Conservation (phyloP, 64 coral and sea anemone species). For the Porites lutea region DNA sequence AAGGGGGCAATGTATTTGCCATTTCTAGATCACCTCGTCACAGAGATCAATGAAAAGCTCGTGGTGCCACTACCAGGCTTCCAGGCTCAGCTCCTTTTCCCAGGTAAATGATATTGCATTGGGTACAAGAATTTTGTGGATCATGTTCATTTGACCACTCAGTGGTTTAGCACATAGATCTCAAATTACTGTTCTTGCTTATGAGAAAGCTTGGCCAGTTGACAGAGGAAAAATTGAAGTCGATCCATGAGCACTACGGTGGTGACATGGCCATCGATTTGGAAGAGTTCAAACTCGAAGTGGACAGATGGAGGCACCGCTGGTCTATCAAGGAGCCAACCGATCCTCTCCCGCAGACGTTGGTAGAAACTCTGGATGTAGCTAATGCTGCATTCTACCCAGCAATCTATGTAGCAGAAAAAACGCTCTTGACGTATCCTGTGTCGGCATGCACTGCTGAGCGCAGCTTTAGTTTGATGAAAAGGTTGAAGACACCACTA, state of each 20-base stretch:
- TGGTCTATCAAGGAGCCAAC: conserved; percentile 64
- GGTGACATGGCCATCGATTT: conserved; percentile 66
- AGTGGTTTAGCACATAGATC: conserved; percentile 41
- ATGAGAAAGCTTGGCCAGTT: conserved; percentile 70
- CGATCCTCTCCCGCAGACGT: conserved; percentile 62
- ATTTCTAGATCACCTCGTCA: conserved; percentile 53
- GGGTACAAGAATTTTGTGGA: conserved; percentile 40
- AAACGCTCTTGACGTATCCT: conserved; percentile 62
- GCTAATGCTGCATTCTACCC: conserved; percentile 66
- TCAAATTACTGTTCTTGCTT: conserved; percentile 69
- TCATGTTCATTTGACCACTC: conserved; percentile 59
- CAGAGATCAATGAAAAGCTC: conserved; percentile 58
- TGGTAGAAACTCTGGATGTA: conserved; percentile 64
- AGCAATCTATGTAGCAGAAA: conserved; percentile 23
- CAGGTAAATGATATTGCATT: conserved; percentile 64
- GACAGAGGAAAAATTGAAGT: conserved; percentile 60
- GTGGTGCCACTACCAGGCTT: conserved; percentile 65
- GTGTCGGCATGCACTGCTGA: conserved; percentile 68
- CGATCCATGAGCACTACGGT: conserved; percentile 53
- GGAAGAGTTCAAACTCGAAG: conserved; percentile 39
- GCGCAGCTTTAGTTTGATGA: conserved; percentile 71
- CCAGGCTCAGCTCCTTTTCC: conserved; percentile 48
- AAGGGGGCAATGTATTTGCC: conserved; percentile 59
- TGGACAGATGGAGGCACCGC: conserved; percentile 69
- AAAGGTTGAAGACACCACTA: conserved; percentile 61